Evolutionary conservation across 2,797 vertebrate species (phyloP), one percentile per base, ranked within the genome.

Genomic region (Borostomias antarcticus): DNA sequence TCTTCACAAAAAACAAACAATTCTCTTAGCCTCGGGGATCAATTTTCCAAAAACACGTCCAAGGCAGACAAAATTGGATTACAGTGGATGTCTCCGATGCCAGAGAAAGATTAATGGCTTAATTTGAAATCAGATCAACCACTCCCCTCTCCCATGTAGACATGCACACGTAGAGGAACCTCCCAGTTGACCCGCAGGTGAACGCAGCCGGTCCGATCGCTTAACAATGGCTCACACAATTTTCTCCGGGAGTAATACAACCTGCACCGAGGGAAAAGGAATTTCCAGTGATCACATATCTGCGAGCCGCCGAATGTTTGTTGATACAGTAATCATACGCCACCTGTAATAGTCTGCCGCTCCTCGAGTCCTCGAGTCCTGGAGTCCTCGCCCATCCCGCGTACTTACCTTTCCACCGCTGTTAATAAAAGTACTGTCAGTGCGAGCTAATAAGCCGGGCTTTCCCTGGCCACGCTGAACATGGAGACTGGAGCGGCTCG

Each of bases 391-490:
- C 78, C 77, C 26, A 32, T 78, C 73, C 74, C 35, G 61, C 89
- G 87, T 89, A 84, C 86, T 90, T 89, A 85, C 86, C 88, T 85
- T 73, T 91, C 86, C 76, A 79, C 88, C 66, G 85, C 82, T 92
- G 85, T 87, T 91, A 90, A 92, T 92, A 89, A 92, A 85, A 21
- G 75, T 73, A 85, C 87, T 89, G 83, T 91, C 89, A 88, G 72
- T 85, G 80, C 66, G 33, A 71, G 84, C 77, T 87, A 82, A 90
- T 89, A 88, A 90, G 74, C 65, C 75, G 45, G 69, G 73, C 75
- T 85, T 79, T 73, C 30, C n/a, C n/a, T n/a, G n/a, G n/a, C n/a
- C 75, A 82, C 83, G 81, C 70, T 79, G 70, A n/a, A 29, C 8
- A 33, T 13, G 69, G 64, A 64, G 56, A 40, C 69, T 66, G 62